Base-by-base conservation (phyloP, 2,113 vertebrate species). In the Cebus imitator region DNA sequence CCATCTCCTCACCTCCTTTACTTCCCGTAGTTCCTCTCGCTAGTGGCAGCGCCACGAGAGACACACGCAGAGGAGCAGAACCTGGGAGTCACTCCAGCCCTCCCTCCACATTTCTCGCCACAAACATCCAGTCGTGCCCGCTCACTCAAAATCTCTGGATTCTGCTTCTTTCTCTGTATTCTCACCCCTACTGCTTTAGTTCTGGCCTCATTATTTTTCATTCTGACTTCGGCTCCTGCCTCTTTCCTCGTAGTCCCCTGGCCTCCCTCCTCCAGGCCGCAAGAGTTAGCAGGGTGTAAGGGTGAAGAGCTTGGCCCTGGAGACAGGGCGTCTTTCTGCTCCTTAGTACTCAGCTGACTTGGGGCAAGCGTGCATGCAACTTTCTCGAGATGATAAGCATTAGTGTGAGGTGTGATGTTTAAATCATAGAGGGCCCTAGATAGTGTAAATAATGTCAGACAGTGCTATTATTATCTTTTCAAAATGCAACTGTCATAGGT, bases 301-400 rank as follows among this genome's bases (percentile, higher is more conserved):
- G 16, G 30, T 37, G 45, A 35, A 48, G 37, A 37, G 45, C 66
- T 37, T 68, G 92, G 70, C 23, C 32, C 45, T 75, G 37, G 6
- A 90, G 68, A 84, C 37, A 73, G 35, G 37, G 92, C 35, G 20
- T 40, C 80, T 14, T 86, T 78, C 68, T 80, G 14, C 18, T 82
- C 64, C 57, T 84, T 25, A 57, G n/a, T 55, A 18, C 55, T 57
- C 61, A 40, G n/a, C 32, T 66, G 92, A 68, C 40, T 40, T 45
- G 61, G 79, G 40, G 25, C 82, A 90, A 79, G 43, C 85, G 48
- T 76, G 14, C 14, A 35, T 43, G 6, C 8, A 64, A 52, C 35
- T 82, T 13, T 94, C 75, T 87, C 75, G 93, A 86, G 80, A 16
- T 86, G 45, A 68, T 52, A 70, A 90, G 82, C 35, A 25, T 94